These are phyloP conservation scores for Phyto melanocephala DNA, from an alignment of 2,888 invertebrate genomes.

Conservation along the genomic window DNA sequence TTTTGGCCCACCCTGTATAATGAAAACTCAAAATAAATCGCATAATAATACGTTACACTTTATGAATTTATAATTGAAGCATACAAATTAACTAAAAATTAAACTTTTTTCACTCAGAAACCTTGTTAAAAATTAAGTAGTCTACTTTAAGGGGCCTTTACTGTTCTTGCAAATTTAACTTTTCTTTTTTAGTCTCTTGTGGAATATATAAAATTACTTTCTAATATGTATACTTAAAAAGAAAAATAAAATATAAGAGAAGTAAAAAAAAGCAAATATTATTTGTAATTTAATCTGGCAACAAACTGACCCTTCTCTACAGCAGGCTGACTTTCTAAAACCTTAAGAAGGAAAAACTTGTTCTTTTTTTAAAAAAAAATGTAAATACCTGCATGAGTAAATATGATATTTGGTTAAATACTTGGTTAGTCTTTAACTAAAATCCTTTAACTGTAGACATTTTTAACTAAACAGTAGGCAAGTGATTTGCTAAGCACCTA, in stretches of 20 bases:
- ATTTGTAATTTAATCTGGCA: conserved; percentile 35
- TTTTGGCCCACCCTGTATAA: too few relatives aligned
- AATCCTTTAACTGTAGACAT: conserved; percentile 19
- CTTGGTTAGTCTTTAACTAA: conserved; percentile 34
- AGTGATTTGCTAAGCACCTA: background rate
- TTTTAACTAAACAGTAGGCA: background rate
- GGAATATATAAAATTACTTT: background rate
- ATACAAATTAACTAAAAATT: too few relatives aligned
- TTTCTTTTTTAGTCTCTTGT: background rate
- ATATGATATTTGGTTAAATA: conserved; percentile 36
- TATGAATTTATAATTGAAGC: too few relatives aligned
- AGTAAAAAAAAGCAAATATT: background rate
- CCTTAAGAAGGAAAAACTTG: background rate
- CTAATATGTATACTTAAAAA: too few relatives aligned
- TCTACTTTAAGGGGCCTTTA: too few relatives aligned
- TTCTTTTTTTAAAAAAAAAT: background rate
- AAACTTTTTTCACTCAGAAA: too few relatives aligned
- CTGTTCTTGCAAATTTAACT: background rate
- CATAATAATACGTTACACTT: too few relatives aligned
- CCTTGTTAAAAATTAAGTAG: too few relatives aligned
- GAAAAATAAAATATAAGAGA: background rate
- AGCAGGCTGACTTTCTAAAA: background rate
- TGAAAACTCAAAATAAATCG: too few relatives aligned
- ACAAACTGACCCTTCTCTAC: conserved; percentile 44
- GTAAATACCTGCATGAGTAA: background rate